A percentile compares a stretch with the other conserved stretches of the same genome.
phyloP scores from a whole-genome alignment of 2,797 vertebrate species.

The Cuculus canorus region DNA sequence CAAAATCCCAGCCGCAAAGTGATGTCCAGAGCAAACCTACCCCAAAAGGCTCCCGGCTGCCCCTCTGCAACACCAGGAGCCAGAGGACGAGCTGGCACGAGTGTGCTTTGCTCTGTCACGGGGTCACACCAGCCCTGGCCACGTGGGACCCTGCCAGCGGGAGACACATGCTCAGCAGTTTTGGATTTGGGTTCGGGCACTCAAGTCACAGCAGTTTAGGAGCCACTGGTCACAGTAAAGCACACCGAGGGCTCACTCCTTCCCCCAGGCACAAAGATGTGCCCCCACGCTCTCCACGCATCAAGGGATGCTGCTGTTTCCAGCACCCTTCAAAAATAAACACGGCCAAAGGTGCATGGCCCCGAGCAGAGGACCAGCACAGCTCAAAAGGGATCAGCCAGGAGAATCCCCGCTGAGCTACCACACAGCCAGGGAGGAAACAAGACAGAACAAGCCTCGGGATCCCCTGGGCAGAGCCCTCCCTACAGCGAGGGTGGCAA shows the following conservation, averaged over 20 bases:
- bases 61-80: not conserved
- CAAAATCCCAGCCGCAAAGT: not conserved
- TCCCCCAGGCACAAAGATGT: not conserved
- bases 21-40: not conserved
- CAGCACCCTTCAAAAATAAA: not conserved
- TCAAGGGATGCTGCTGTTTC: fast-evolving
- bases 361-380: fast-evolving
- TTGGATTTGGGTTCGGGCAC: not conserved
- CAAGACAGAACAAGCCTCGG: not conserved
- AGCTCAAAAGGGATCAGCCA: not conserved
- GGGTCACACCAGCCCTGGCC: not conserved
- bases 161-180: fast-evolving
- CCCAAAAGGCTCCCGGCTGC: not conserved
- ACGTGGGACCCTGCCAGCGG: fast-evolving
- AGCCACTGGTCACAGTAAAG: not conserved
- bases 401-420: not conserved
- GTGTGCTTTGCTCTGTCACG: not conserved
- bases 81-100: not conserved
- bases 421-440: not conserved
- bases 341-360: fast-evolving
- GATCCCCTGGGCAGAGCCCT: not conserved
- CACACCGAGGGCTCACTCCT: fast-evolving
- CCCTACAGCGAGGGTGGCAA: not conserved
- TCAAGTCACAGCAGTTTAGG: fast-evolving
- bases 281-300: fast-evolving